phyloP scores from a whole-genome alignment of 2,113 vertebrate species.

The Plectropomus leopardus region DNA sequence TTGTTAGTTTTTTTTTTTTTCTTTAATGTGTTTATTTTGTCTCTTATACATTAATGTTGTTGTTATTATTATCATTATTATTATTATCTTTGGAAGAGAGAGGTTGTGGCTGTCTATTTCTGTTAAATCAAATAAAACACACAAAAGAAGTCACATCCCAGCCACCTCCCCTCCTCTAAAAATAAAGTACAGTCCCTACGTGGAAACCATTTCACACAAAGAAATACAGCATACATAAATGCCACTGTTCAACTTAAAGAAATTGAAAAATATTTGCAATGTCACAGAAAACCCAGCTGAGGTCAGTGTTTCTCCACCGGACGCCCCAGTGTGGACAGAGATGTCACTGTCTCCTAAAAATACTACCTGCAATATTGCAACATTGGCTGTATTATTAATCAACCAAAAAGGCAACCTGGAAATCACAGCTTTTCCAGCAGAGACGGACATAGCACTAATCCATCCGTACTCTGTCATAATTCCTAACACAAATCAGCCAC shows the following conservation, averaged over 20 bases:
- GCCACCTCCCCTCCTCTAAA: no score
- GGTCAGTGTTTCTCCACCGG: slow-evolving; percentile 69
- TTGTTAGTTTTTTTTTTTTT: no score
- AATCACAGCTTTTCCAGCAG: not conserved
- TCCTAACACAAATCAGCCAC: not conserved
- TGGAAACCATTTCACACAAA: not conserved
- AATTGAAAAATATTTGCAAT: slow-evolving; percentile 16
- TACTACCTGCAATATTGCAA: not conserved
- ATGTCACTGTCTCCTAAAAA: slow-evolving; percentile 24
- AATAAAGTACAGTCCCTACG: no score
- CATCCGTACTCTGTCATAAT: fast-evolving
- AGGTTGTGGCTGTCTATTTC: no score
- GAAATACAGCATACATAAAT: not conserved
- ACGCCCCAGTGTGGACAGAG: not conserved
- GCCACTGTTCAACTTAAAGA: not conserved
- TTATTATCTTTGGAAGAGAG: no score
- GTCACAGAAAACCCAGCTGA: slow-evolving; percentile 34
- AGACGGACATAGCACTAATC: no score
- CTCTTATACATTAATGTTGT: no score
- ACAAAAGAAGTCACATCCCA: no score
- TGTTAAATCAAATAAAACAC: no score
- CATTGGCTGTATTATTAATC: slow-evolving; percentile 2
- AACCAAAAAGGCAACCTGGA: not conserved
- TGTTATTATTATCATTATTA: no score
- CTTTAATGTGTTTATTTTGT: no score